These are phyloP conservation scores for Drosophila ambigua DNA, from an alignment of 1,140 invertebrate species.

Conservation along the genomic window DNA sequence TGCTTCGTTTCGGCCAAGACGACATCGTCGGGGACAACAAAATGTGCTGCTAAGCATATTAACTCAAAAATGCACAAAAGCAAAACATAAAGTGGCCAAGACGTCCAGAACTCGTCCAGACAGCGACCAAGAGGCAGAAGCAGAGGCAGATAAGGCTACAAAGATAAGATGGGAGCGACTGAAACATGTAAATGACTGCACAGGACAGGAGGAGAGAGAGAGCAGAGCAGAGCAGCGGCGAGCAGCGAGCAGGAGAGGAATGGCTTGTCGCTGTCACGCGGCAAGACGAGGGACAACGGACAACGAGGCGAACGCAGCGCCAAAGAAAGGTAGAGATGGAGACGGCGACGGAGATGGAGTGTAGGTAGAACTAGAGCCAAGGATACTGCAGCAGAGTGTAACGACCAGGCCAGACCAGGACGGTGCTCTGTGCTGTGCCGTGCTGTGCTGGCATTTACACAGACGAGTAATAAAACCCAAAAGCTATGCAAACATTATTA, in stretches of 20 bases:
- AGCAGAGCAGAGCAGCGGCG: not conserved
- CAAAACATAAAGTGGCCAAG: slow-evolving; percentile 67
- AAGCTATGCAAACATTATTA: slow-evolving; percentile 81
- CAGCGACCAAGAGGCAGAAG: slow-evolving; percentile 19
- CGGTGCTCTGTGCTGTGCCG: slow-evolving; percentile 13
- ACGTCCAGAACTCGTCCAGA: slow-evolving; percentile 52
- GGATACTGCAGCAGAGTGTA: slow-evolving; percentile 44
- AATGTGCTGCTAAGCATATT: slow-evolving; percentile 79
- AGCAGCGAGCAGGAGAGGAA: slow-evolving; percentile 14
- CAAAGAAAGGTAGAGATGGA: slow-evolving; percentile 21
- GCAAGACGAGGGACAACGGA: slow-evolving; percentile 11
- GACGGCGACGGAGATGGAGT: no score
- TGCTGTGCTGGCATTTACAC: slow-evolving; percentile 72
- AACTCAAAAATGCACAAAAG: slow-evolving; percentile 78
- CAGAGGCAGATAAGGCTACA: not conserved
- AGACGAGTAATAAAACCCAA: slow-evolving; percentile 73
- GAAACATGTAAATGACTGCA: slow-evolving; percentile 72
- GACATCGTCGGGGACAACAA: slow-evolving; percentile 55
- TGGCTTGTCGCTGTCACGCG: slow-evolving; percentile 43
- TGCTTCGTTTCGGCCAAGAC: slow-evolving; percentile 11
- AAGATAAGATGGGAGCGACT: slow-evolving; percentile 48
- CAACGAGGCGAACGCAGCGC: not conserved
- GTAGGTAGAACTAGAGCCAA: not conserved
- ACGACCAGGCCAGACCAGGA: slow-evolving; percentile 28
- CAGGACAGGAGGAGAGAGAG: slow-evolving; percentile 1